A percentile compares a stretch with the other conserved stretches of the same genome.
Evolutionary conservation across 2,113 vertebrate genomes (phyloP).

Genomic region (Eupsittula cactorum): DNA sequence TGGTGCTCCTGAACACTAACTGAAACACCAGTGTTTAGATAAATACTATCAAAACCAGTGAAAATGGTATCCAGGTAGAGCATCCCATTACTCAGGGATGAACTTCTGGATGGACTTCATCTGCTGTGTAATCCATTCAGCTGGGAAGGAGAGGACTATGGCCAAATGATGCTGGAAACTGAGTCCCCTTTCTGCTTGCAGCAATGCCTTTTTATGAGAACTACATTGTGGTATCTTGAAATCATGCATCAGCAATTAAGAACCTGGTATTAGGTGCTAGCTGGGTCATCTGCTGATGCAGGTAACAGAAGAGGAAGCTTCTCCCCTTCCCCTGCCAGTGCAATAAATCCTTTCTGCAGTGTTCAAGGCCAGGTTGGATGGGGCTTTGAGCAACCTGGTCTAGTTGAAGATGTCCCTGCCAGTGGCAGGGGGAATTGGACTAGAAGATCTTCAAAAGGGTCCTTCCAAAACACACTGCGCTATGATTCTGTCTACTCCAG

Average conservation of each 20-base stretch:
- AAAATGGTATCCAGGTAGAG: neutral
- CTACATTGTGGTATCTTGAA: neutral
- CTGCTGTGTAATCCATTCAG: neutral
- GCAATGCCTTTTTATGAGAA: neutral
- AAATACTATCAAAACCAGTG: neutral
- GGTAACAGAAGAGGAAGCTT: neutral
- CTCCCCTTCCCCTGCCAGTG: neutral
- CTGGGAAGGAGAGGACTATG: neutral
- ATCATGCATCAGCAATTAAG: neutral
- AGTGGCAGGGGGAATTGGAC: rapidly evolving
- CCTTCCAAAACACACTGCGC: neutral
- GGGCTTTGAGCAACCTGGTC: neutral
- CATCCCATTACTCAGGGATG: neutral
- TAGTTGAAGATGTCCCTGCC: neutral
- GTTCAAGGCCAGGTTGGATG: rapidly evolving
- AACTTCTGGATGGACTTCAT: neutral
- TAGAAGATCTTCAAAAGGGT: neutral
- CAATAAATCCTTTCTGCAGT: neutral
- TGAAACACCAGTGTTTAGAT: neutral
- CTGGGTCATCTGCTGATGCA: neutral
- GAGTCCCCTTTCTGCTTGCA: neutral
- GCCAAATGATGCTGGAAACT: neutral
- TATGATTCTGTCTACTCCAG: neutral
- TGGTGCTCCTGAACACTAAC: neutral
- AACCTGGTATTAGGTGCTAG: neutral